These are phyloP conservation scores for Gibbula magus DNA, from an alignment of 2,888 invertebrate genomes.

Conservation along the genomic window DNA sequence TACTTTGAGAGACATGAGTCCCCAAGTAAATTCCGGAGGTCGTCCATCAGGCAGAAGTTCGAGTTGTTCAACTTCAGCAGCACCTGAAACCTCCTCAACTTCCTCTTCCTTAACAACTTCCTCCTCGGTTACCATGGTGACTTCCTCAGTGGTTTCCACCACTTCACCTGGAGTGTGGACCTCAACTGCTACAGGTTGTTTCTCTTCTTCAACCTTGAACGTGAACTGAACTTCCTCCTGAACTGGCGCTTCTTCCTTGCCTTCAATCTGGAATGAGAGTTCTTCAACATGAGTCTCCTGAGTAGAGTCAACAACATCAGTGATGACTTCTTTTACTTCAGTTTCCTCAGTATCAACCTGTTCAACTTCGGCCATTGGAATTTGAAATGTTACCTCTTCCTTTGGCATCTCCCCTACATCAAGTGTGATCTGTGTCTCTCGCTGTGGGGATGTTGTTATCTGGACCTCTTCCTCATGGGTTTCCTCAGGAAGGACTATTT, in stretches of 20 bases:
- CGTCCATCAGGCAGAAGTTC: conserved; percentile 73
- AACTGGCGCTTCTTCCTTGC: conserved; percentile 33
- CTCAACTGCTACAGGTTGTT: conserved; percentile 35
- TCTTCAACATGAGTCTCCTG: conserved; percentile 54
- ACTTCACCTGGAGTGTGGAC: conserved; percentile 48
- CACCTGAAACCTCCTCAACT: conserved; percentile 40
- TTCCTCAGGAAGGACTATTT: conserved; percentile 47
- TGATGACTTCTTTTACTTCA: conserved; percentile 32
- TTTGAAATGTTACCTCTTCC: conserved; percentile 46
- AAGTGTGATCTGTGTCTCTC: conserved; percentile 2
- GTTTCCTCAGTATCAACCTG: conserved; percentile 43
- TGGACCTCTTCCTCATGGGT: conserved; percentile 46
- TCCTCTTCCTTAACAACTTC: conserved; percentile 39
- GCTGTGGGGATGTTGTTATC: conserved; percentile 36
- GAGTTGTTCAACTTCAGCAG: conserved; percentile 34
- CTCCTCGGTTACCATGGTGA: conserved; percentile 27
- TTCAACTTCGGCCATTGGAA: conserved; percentile 49
- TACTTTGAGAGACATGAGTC: conserved; percentile 84
- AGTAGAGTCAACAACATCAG: conserved; percentile 40
- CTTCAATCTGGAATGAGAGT: conserved; percentile 54
- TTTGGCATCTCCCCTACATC: conserved; percentile 46
- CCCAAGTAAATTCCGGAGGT: conserved; percentile 86
- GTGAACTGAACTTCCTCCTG: conserved; percentile 41
- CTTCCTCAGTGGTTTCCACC: conserved; percentile 35
- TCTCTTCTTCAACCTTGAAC: conserved; percentile 41